Evolutionary conservation across 2,113 vertebrate species (phyloP).

Genomic region (Zosterops japonicus): DNA sequence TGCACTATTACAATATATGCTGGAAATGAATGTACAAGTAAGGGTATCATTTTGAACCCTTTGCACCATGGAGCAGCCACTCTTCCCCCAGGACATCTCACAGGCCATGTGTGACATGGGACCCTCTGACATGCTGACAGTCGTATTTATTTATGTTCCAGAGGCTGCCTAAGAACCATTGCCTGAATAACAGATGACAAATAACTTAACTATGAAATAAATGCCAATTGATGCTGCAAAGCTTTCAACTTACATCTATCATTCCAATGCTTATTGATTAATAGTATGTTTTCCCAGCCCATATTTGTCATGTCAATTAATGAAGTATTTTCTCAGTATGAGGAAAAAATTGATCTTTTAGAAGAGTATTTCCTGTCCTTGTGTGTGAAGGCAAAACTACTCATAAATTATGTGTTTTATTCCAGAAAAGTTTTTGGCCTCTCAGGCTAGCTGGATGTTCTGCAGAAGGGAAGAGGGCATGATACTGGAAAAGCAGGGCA

Average conservation of each 20-base stretch:
- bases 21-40: not conserved
- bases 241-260: not conserved
- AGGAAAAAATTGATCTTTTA: not conserved
- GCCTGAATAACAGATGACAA: not conserved
- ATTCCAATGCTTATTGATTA: not conserved
- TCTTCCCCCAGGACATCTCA: not conserved
- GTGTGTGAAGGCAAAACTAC: not conserved
- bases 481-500: not conserved
- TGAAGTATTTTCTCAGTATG: not conserved
- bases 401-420: not conserved
- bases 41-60: not conserved
- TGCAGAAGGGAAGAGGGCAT: not conserved
- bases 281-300: not conserved
- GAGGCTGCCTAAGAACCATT: not conserved
- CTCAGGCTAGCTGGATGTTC: not conserved
- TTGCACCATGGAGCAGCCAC: fast-evolving
- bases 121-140: not conserved
- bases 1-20: not conserved
- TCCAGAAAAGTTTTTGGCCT: not conserved
- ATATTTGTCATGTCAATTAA: not conserved
- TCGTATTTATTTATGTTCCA: not conserved
- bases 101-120: fast-evolving
- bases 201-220: not conserved
- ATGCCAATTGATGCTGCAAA: not conserved
- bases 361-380: not conserved